phyloP scores from a whole-genome alignment of 2,888 invertebrate genomes.

The Pseudococcus jackbeardsleyi region DNA sequence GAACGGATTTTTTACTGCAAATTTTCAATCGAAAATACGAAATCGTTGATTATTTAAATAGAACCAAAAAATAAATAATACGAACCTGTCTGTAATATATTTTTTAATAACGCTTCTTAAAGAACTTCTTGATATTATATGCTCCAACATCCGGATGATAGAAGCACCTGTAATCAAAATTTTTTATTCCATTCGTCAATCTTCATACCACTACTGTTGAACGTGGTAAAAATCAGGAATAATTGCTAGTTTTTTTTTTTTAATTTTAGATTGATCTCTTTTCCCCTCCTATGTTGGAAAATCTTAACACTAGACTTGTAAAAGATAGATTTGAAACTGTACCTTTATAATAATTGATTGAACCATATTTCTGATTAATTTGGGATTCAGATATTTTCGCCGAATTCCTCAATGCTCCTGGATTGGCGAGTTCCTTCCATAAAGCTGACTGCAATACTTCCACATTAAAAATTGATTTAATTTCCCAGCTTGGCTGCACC shows the following conservation, averaged over 20 bases:
- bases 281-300: too few relatives aligned
- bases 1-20: constrained; percentile 7
- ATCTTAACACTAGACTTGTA: too few relatives aligned
- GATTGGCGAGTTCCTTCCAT: constrained; percentile 73
- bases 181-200: background rate
- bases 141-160: constrained; percentile 79
- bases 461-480: constrained; percentile 67
- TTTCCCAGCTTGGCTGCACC: constrained; percentile 66
- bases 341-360: constrained; percentile 80
- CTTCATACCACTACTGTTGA: too few relatives aligned
- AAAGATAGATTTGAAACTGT: background rate
- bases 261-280: too few relatives aligned
- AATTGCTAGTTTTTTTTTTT: too few relatives aligned
- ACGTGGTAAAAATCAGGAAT: too few relatives aligned
- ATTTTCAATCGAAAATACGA: background rate
- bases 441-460: constrained; percentile 72
- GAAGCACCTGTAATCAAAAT: constrained; percentile 71
- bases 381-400: constrained; percentile 74
- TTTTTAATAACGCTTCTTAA: constrained; percentile 74
- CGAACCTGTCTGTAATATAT: constrained; percentile 70
- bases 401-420: constrained; percentile 75
- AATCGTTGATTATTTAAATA: background rate
- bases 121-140: constrained; percentile 73
- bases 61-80: background rate
- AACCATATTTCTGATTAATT: constrained; percentile 77